A percentile compares a stretch with the other conserved stretches of the same genome.
phyloP scores from a whole-genome alignment of 2,797 vertebrate genomes.

The Melanotaenia boesemani region DNA sequence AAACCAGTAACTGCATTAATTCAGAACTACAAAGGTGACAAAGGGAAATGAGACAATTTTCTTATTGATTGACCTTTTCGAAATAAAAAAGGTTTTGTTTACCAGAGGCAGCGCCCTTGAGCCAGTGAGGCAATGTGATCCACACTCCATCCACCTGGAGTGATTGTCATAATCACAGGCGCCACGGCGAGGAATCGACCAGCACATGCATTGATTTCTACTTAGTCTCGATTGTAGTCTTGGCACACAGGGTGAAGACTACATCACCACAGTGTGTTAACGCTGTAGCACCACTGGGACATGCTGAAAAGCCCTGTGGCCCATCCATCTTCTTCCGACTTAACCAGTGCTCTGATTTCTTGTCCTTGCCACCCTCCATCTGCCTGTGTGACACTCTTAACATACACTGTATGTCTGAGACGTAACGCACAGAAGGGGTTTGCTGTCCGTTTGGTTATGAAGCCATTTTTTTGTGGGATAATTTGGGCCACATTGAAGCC shows the following conservation, averaged over 20 bases:
- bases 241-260: constrained; percentile 32
- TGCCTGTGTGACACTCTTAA: constrained; percentile 6
- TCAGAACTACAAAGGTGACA: constrained; percentile 28
- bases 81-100: constrained; percentile 28
- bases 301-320: constrained; percentile 11
- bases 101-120: constrained; percentile 32
- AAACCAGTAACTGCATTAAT: constrained; percentile 49
- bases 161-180: constrained; percentile 53
- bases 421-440: constrained; percentile 1
- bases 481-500: constrained; percentile 32
- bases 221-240: constrained; percentile 45
- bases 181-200: constrained; percentile 27
- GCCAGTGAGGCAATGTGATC: constrained; percentile 41
- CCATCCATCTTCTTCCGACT: constrained; percentile 38
- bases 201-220: constrained; percentile 57
- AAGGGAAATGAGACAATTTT: constrained; percentile 20
- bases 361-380: constrained; percentile 15
- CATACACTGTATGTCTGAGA: constrained; percentile 15
- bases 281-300: constrained; percentile 34
- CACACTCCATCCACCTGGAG: constrained; percentile 35
- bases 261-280: constrained; percentile 43
- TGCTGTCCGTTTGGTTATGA: constrained; percentile 27
- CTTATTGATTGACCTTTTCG: constrained; percentile 56
- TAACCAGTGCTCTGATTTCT: constrained; percentile 31
- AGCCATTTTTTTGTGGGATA: constrained; percentile 57